Base-by-base conservation (phyloP, 2,888 invertebrate genomes). In the Antheraea assamensis region DNA sequence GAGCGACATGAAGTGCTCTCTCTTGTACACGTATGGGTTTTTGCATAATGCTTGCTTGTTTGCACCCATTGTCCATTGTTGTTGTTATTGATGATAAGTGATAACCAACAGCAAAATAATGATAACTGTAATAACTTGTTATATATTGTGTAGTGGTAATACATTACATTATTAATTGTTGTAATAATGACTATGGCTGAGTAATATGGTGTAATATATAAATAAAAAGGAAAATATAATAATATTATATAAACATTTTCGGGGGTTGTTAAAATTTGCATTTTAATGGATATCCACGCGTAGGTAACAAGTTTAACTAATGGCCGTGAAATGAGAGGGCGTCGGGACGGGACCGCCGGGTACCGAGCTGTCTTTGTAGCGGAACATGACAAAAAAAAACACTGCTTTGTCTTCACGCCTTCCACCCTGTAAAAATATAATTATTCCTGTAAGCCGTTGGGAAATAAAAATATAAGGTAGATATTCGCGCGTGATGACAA, bases 221-320 rank as follows among this genome's bases (percentile, higher is more conserved):
- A 73, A 78, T 78, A 78, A 79, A 79, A 78, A 79, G 84, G 61
- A 4, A 24, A 87, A 88, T 88, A 84, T 87, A 88, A 88, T 90
- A 88, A 88, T 87, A 85, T 83, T 84, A 88, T 85, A 90, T 88
- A 90, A 90, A 90, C 92, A 91, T 92, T 92, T 92, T 89, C 90
- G 87, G 90, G 87, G 90, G 87, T 84, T 86, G 64, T 78, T 87
- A 82, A 85, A 92, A 95, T 95, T 95, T 94, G 92, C 95, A 95
- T 95, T 94, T 95, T 92, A 94, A 95, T 95, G 89, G 93, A 90
- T 90, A 92, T 87, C 85, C 90, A 89, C 90, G 92, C 89, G 92
- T 88, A 87, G 87, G 92, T 94, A 95, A 95, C 94, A 93, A 93
- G 92, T 91, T 92, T 89, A 89, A 90, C 92, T 92, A 93, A 93